phyloP scores from a whole-genome alignment of 1,140 invertebrate genomes.

The Pomacea maculata region DNA sequence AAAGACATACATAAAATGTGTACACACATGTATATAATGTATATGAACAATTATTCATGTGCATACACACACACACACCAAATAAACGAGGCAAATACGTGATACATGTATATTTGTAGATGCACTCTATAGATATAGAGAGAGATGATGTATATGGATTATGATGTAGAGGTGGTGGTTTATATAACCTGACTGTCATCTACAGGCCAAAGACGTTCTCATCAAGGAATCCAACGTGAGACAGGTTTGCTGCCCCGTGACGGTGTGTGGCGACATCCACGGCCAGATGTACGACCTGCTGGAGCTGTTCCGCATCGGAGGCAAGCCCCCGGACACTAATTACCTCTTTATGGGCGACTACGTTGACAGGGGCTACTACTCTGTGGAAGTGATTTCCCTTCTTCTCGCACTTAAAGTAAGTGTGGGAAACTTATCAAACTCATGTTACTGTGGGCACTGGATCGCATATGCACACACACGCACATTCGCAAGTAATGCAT shows the following conservation, averaged over 20 bases:
- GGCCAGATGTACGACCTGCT: conserved; percentile 99
- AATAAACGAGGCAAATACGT: background rate
- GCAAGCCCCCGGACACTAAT: conserved; percentile 98
- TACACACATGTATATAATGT: too few species aligned
- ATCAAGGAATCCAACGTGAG: conserved; percentile 99
- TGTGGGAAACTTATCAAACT: background rate
- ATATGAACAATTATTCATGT: too few species aligned
- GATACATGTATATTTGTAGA: background rate
- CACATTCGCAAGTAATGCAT: too few species aligned
- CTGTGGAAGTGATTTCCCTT: conserved; percentile 98
- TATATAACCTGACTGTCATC: conserved; percentile 18
- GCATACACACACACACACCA: too few species aligned
- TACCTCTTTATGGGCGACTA: conserved; percentile 99
- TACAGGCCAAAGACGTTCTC: conserved; percentile 98
- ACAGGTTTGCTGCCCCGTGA: conserved; percentile 99
- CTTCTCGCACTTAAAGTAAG: conserved; percentile 95
- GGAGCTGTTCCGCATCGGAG: conserved; percentile 99
- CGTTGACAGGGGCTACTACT: conserved; percentile 99
- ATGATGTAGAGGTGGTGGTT: background rate
- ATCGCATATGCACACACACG: background rate
- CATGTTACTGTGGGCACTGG: background rate
- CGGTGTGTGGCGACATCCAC: conserved; percentile 99
- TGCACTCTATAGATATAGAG: background rate
- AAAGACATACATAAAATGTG: too few species aligned
- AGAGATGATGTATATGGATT: background rate